These are phyloP conservation scores for Drosophila rufa DNA, from an alignment of 1,140 invertebrate species.

Conservation along the genomic window DNA sequence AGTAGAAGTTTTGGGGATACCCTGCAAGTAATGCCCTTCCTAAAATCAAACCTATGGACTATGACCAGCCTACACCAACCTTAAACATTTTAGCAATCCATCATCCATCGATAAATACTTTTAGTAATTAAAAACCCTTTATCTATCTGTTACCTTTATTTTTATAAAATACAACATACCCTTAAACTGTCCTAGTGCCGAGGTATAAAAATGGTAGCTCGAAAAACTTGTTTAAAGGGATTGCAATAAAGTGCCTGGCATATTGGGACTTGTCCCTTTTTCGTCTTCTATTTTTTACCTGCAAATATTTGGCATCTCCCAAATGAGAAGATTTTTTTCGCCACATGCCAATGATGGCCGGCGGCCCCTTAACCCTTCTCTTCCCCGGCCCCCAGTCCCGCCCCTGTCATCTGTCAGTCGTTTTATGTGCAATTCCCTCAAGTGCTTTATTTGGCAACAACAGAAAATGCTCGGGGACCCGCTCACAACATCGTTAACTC, in stretches of 20 bases:
- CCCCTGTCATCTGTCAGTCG: conserved; percentile 52
- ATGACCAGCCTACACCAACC: no score
- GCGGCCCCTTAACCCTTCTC: conserved; percentile 29
- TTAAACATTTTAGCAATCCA: no score
- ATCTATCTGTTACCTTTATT: no score
- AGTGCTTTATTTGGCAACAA: conserved; percentile 79
- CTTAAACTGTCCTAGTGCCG: background rate
- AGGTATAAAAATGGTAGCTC: conserved; percentile 13
- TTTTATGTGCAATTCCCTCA: conserved; percentile 82
- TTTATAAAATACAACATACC: background rate
- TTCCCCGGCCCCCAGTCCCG: background rate
- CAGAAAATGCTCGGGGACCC: conserved; percentile 20
- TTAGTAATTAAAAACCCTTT: no score
- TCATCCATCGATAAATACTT: no score
- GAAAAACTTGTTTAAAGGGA: conserved; percentile 81
- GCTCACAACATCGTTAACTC: conserved; percentile 72
- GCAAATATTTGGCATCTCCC: conserved; percentile 71
- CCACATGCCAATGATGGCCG: conserved; percentile 74
- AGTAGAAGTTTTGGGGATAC: background rate
- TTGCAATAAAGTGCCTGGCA: conserved; percentile 82
- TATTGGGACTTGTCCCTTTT: conserved; percentile 79
- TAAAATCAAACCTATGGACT: no score
- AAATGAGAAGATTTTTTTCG: conserved; percentile 78
- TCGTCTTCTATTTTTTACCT: conserved; percentile 66
- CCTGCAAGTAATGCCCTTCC: background rate